Conservation (phyloP, 2,888 invertebrate genomes). For the Hypomecis atomaria region DNA sequence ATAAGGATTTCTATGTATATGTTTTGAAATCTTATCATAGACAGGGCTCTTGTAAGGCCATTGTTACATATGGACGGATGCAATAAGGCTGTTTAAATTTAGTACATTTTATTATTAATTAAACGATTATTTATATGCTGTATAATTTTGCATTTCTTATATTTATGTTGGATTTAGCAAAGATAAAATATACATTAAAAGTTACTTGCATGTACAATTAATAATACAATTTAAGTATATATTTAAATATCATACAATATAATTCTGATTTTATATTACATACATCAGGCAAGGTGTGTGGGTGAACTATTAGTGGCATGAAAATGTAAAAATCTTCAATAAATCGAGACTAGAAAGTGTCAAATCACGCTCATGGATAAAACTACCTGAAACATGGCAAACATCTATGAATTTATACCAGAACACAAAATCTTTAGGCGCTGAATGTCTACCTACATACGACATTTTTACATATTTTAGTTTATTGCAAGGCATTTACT, state of each 20-base stretch:
- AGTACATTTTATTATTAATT: slow-evolving; percentile 17
- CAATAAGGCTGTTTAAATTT: slow-evolving; percentile 63
- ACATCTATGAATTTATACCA: neutral
- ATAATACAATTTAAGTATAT: slow-evolving; percentile 12
- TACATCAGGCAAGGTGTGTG: slow-evolving; percentile 33
- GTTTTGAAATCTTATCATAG: slow-evolving; percentile 8
- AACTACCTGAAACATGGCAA: slow-evolving; percentile 57
- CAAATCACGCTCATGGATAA: slow-evolving; percentile 63
- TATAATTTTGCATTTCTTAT: slow-evolving; percentile 5
- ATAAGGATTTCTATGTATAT: neutral
- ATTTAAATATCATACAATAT: slow-evolving; percentile 6
- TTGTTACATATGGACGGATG: slow-evolving; percentile 64
- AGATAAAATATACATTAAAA: slow-evolving; percentile 12
- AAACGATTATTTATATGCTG: slow-evolving; percentile 1
- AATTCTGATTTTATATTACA: slow-evolving; percentile 13
- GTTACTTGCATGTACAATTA: slow-evolving; percentile 3
- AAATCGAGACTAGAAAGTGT: slow-evolving; percentile 82
- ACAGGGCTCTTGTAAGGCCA: slow-evolving; percentile 31
- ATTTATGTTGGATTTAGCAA: slow-evolving; percentile 6
- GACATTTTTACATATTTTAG: no score
- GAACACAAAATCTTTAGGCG: neutral
- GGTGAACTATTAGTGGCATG: slow-evolving; percentile 40
- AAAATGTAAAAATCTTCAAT: slow-evolving; percentile 63
- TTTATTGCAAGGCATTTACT: no score
- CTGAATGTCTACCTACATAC: no score